A percentile compares a stretch with the other conserved stretches of the same genome.
These are phyloP conservation scores for Lagocephalus sceleratus DNA, from an alignment of 2,797 vertebrate genomes.

Conservation along the genomic window DNA sequence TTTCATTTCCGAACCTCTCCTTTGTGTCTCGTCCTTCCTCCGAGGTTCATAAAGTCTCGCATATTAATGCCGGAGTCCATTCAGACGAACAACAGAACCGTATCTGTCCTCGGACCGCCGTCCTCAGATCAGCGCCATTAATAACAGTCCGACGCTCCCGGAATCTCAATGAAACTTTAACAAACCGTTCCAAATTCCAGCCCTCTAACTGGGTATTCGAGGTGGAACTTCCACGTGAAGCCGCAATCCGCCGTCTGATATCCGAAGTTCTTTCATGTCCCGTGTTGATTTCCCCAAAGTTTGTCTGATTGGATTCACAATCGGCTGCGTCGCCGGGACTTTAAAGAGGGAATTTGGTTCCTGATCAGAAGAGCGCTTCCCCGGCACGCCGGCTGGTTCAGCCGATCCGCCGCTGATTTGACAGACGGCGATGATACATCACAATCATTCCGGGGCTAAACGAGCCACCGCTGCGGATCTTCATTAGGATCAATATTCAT, in stretches of 20 bases:
- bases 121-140: background rate
- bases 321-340: constrained; percentile 3
- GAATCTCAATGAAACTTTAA: constrained; percentile 11
- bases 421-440: constrained; percentile 49
- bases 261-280: too few relatives aligned
- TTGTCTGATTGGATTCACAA: too few relatives aligned
- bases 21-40: constrained; percentile 61
- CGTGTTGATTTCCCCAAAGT: too few relatives aligned
- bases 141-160: background rate
- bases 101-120: constrained; percentile 43
- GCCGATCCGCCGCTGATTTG: constrained; percentile 27
- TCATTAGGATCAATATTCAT: constrained; percentile 50
- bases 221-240: too few relatives aligned
- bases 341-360: constrained; percentile 11
- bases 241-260: too few relatives aligned
- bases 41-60: constrained; percentile 63
- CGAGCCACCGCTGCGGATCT: constrained; percentile 39
- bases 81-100: constrained; percentile 38
- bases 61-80: constrained; percentile 65
- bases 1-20: constrained; percentile 68
- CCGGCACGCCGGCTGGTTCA: background rate
- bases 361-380: constrained; percentile 37
- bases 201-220: too few relatives aligned
- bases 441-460: constrained; percentile 41
- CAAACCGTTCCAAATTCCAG: too few relatives aligned